These are phyloP conservation scores for Myocastor coypus DNA, from an alignment of 2,113 vertebrate species.

Conservation along the genomic window DNA sequence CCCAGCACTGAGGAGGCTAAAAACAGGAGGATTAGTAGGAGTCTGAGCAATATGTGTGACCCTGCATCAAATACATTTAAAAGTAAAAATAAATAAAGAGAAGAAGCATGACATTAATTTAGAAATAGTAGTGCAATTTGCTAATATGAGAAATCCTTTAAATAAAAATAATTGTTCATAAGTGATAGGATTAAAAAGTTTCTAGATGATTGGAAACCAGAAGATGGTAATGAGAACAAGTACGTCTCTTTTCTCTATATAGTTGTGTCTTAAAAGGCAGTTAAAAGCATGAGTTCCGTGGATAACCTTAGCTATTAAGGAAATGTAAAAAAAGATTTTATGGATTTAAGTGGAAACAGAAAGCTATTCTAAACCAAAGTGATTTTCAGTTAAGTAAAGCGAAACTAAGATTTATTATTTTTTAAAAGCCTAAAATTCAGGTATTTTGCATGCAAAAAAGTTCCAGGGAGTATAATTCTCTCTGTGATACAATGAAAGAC, in stretches of 20 bases:
- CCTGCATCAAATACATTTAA: no score
- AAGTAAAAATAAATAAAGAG: neutral
- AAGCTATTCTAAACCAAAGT: constrained; percentile 1
- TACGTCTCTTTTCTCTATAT: neutral
- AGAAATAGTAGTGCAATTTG: neutral
- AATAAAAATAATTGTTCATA: constrained; percentile 28
- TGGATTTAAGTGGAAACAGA: neutral
- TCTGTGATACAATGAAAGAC: neutral
- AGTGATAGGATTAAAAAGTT: neutral
- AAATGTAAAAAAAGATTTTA: neutral
- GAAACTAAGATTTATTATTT: constrained; percentile 17
- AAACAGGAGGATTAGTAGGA: no score
- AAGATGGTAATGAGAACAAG: neutral
- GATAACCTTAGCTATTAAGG: neutral
- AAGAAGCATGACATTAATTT: neutral
- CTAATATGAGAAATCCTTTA: neutral
- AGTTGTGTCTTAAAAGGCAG: constrained; percentile 12
- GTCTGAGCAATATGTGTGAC: no score
- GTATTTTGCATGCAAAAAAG: neutral
- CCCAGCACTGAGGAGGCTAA: no score
- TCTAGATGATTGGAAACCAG: constrained; percentile 1
- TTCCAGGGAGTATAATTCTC: neutral
- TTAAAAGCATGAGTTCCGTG: neutral
- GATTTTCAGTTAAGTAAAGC: neutral
- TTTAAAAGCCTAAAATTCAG: neutral